phyloP scores from a whole-genome alignment of 2,113 vertebrate species.

The Cochlearius cochlearius region DNA sequence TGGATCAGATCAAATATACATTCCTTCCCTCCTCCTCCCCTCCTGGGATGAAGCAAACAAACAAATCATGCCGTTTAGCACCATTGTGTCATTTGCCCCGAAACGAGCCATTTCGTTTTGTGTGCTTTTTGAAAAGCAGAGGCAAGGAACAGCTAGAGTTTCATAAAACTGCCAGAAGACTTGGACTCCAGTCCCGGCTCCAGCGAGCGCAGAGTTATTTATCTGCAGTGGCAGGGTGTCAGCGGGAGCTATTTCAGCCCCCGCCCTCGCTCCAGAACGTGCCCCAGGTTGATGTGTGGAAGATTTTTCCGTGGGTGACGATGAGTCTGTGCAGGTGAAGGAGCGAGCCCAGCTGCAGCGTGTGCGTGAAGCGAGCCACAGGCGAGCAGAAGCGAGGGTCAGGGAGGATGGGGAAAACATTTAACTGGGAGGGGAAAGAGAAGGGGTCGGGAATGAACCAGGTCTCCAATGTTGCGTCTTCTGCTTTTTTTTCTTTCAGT shows the following conservation, averaged over 20 bases:
- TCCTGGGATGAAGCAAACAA: slow-evolving; percentile 50
- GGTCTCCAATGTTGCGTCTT: not conserved
- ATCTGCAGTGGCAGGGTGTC: not conserved
- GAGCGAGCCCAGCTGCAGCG: not conserved
- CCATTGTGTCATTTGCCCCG: slow-evolving; percentile 45
- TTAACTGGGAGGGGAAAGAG: not conserved
- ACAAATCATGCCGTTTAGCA: slow-evolving; percentile 49
- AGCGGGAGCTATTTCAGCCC: not conserved
- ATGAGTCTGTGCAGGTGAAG: not conserved
- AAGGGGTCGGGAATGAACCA: not conserved
- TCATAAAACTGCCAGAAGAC: slow-evolving; percentile 49
- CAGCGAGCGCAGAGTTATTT: not conserved
- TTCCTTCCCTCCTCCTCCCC: slow-evolving; percentile 23
- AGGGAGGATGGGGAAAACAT: not conserved
- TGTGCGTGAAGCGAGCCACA: not conserved
- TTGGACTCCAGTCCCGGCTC: slow-evolving; percentile 13
- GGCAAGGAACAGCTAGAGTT: not conserved
- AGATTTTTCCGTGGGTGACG: not conserved
- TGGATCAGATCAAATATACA: slow-evolving; percentile 43
- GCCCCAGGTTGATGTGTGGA: not conserved
- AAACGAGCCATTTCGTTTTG: slow-evolving; percentile 28
- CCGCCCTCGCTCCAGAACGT: not conserved
- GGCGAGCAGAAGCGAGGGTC: not conserved
- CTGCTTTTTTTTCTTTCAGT: not conserved
- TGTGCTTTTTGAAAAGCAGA: slow-evolving; percentile 26